Base-by-base conservation (phyloP, 2,888 invertebrate species). In the Trachelus troglodyta region DNA sequence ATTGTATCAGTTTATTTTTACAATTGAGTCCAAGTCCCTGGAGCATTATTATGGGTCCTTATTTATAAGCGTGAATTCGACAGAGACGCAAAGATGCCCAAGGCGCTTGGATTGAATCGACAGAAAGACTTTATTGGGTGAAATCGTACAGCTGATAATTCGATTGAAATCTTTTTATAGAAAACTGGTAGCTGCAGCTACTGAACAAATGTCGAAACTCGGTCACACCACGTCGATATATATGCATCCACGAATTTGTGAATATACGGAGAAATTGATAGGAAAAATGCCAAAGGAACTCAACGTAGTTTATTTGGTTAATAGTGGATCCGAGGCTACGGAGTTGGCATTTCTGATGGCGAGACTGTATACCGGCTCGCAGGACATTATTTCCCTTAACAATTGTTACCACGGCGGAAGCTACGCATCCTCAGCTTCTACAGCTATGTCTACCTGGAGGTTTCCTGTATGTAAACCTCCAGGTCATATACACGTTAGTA, bases 301-400 rank as follows among this genome's bases (percentile, higher is more conserved):
- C 68, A 98, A 97, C 92, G 96, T 97, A 35, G 96, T 97, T 3
- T 98, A 98, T 89, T 95, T 99, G 86, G 97, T 98, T 1, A 99
- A 99, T 92, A 99, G 98, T 87, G 99, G 99, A 0, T 97, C 98
- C 9, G 99, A 99, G 92, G 99, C 99, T 0, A 99, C 99, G 89
- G 99, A 99, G 90, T 92, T 99, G 79, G 99, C 99, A 0, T 93
- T 97, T 83, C 90, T 98, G 40, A 93, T 99, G 92, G 96, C 98
- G 0, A 94, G 98, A 85, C 92, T 97, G 0, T 95, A 98, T 89
- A 98, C 99, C 0, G 95, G 96, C 1, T 95, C 96, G 87, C 95
- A 94, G 86, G 98, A 98, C 85, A 94, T 98, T 31, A 92, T 99
- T 56, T 96, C 98, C 0, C 93, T 99, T 76, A 95, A 96, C 86